These are phyloP conservation scores for Scatophagus argus DNA, from an alignment of 2,113 vertebrate species.

Conservation along the genomic window DNA sequence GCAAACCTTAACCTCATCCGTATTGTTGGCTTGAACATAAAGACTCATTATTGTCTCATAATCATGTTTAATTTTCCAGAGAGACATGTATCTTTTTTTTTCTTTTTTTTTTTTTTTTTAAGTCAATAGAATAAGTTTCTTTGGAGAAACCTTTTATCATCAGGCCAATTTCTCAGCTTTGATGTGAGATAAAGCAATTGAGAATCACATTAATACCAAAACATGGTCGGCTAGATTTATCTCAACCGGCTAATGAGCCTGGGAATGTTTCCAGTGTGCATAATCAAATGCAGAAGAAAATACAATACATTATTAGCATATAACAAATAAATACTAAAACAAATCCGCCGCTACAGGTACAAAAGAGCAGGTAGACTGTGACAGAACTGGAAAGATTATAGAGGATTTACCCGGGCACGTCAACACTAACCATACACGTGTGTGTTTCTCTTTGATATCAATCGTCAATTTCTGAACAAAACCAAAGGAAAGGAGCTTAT, in stretches of 20 bases:
- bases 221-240: conserved; percentile 74
- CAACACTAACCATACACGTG: conserved; percentile 20
- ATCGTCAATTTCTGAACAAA: conserved; percentile 14
- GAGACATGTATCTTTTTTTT: conserved; percentile 58
- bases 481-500: conserved; percentile 25
- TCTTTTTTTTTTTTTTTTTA: no score
- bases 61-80: conserved; percentile 65
- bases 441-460: conserved; percentile 44
- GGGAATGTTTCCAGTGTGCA: conserved; percentile 76
- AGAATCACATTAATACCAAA: conserved; percentile 75
- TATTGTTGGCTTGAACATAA: conserved; percentile 42
- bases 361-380: conserved; percentile 61
- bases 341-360: conserved; percentile 45
- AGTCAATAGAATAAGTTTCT: conserved; percentile 69
- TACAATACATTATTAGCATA: conserved; percentile 78
- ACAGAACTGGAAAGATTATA: conserved; percentile 60
- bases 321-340: conserved; percentile 62
- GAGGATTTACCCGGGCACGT: conserved; percentile 53
- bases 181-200: conserved; percentile 77
- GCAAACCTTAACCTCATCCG: conserved; percentile 36
- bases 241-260: conserved; percentile 76
- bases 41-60: conserved; percentile 66
- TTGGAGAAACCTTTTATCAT: conserved; percentile 69
- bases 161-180: conserved; percentile 75
- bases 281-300: conserved; percentile 73